Evolutionary conservation across 2,113 vertebrate species (phyloP).

Genomic region (Mus musculus): GRCm39 chr1:26451501-26452000

Average conservation of each 20-base stretch:
- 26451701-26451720: not conserved
- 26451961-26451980: not conserved
- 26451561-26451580: accelerated
- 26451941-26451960: no score
- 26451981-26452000: no score
- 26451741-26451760: not conserved
- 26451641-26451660: not conserved
- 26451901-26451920: not conserved
- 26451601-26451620: not conserved
- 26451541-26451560: not conserved
- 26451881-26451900: no score
- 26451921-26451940: not conserved
- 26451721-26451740: not conserved
- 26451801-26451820: not conserved
- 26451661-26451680: not conserved
- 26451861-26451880: no score
- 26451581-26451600: not conserved
- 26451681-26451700: not conserved
- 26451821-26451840: no score
- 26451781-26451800: accelerated
- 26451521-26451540: not conserved
- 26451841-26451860: no score
- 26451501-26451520: not conserved
- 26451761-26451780: not conserved
- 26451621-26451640: not conserved